Conservation (phyloP, 2,888 invertebrate species). For the Drosophila hamatofila region DNA sequence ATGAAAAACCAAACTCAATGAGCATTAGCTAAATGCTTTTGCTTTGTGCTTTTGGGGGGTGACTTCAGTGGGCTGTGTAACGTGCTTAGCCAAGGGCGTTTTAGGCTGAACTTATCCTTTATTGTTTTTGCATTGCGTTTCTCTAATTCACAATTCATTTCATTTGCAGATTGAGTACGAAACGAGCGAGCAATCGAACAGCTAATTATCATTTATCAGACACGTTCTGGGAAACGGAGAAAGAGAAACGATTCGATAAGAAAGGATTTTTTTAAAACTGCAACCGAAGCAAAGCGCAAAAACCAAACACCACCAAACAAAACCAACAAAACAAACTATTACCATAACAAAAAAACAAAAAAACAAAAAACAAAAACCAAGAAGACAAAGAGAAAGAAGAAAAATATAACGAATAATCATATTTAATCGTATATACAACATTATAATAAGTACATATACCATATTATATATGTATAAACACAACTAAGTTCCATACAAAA, state of each 20-base stretch:
- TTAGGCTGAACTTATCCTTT: not conserved
- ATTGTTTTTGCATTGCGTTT: not conserved
- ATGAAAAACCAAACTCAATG: slow-evolving; percentile 7
- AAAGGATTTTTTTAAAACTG: slow-evolving; percentile 68
- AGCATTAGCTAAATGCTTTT: slow-evolving; percentile 24
- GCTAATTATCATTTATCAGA: slow-evolving; percentile 72
- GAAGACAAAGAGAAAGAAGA: slow-evolving; percentile 16
- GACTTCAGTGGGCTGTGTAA: slow-evolving; percentile 17
- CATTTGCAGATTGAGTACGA: slow-evolving; percentile 78
- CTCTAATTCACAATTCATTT: not conserved
- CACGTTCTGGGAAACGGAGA: slow-evolving; percentile 34
- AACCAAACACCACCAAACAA: slow-evolving; percentile 84
- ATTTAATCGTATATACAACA: slow-evolving; percentile 78
- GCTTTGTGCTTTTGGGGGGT: slow-evolving; percentile 26
- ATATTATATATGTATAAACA: slow-evolving; percentile 63
- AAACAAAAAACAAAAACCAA: slow-evolving; percentile 19
- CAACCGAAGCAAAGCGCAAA: slow-evolving; percentile 58
- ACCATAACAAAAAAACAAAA: slow-evolving; percentile 60
- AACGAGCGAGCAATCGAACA: slow-evolving; percentile 83
- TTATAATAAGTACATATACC: slow-evolving; percentile 64
- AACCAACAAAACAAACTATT: slow-evolving; percentile 83
- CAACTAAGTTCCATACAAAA: slow-evolving; percentile 84
- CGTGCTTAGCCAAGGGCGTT: slow-evolving; percentile 12
- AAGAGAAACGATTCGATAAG: slow-evolving; percentile 54
- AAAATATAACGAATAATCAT: slow-evolving; percentile 79